phyloP scores from a whole-genome alignment of 1,140 invertebrate genomes.

The Diorhabda carinulata region DNA sequence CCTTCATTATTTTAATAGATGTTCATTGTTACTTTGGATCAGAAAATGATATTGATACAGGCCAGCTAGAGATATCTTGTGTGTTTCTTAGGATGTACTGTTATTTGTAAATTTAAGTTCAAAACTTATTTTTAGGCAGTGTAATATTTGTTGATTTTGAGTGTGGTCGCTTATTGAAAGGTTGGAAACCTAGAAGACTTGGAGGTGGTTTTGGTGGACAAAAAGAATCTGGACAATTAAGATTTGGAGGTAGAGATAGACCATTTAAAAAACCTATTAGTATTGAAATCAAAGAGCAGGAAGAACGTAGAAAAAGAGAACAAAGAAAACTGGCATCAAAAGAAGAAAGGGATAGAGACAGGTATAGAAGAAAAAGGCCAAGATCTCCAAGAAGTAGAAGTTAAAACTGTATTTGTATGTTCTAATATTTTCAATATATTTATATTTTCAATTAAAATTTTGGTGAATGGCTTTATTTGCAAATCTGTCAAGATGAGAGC shows the following conservation, averaged over 20 bases:
- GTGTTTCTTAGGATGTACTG: too few species aligned
- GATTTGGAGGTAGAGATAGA: slow-evolving; percentile 77
- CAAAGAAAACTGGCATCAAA: slow-evolving; percentile 11
- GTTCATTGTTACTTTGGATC: too few species aligned
- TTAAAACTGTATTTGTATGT: not conserved
- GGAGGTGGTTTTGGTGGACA: slow-evolving; percentile 84
- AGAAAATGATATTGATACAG: too few species aligned
- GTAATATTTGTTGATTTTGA: slow-evolving; percentile 70
- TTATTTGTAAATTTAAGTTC: too few species aligned
- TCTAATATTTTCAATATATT: too few species aligned
- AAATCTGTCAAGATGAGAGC: too few species aligned
- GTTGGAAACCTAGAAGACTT: slow-evolving; percentile 80
- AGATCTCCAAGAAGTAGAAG: slow-evolving; percentile 15
- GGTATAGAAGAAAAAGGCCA: slow-evolving; percentile 2
- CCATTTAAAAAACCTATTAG: slow-evolving; percentile 66
- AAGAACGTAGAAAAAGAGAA: slow-evolving; percentile 22
- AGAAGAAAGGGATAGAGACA: slow-evolving; percentile 3
- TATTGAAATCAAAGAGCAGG: slow-evolving; percentile 38
- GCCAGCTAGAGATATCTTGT: too few species aligned
- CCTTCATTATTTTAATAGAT: too few species aligned
- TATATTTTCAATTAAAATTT: too few species aligned
- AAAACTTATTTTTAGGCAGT: slow-evolving; percentile 32
- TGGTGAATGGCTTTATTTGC: too few species aligned
- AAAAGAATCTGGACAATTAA: slow-evolving; percentile 82
- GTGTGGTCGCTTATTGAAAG: slow-evolving; percentile 59